Evolutionary conservation across 2,113 vertebrate species (phyloP).

Genomic region (Lathamus discolor): DNA sequence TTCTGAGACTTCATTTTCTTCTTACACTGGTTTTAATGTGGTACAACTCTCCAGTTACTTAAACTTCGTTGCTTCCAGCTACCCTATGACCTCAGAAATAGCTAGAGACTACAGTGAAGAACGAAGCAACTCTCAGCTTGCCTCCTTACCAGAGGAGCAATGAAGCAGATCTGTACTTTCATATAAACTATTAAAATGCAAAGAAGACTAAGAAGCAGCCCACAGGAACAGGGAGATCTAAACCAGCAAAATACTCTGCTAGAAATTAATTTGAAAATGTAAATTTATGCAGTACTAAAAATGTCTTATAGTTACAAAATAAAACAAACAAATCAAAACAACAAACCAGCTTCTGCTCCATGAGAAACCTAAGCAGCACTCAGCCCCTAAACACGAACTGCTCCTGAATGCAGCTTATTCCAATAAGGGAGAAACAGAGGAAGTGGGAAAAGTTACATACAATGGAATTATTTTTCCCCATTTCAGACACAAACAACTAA

Average conservation of each 20-base stretch:
- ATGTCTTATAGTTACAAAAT: not conserved
- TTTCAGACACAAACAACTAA: not conserved
- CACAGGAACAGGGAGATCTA: not conserved
- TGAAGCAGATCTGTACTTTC: not conserved
- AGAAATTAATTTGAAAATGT: not conserved
- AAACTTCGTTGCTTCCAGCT: not conserved
- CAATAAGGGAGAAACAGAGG: not conserved
- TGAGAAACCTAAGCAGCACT: not conserved
- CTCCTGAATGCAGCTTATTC: not conserved
- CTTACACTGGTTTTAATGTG: not conserved
- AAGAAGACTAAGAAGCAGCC: not conserved
- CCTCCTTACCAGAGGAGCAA: not conserved
- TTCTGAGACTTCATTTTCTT: not conserved
- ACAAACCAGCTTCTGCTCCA: not conserved
- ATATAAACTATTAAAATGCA: not conserved
- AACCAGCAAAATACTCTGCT: not conserved
- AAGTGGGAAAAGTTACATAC: not conserved
- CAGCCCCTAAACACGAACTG: not conserved
- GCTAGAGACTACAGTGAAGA: not conserved
- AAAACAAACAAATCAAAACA: not conserved
- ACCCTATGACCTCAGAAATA: not conserved
- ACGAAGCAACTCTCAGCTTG: not conserved
- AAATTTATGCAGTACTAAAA: not conserved
- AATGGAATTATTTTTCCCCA: not conserved
- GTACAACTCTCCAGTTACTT: not conserved